A percentile compares a stretch with the other conserved stretches of the same genome.
Conservation (phyloP, 2,888 invertebrate genomes). For the Glaucopsyche alexis region DNA sequence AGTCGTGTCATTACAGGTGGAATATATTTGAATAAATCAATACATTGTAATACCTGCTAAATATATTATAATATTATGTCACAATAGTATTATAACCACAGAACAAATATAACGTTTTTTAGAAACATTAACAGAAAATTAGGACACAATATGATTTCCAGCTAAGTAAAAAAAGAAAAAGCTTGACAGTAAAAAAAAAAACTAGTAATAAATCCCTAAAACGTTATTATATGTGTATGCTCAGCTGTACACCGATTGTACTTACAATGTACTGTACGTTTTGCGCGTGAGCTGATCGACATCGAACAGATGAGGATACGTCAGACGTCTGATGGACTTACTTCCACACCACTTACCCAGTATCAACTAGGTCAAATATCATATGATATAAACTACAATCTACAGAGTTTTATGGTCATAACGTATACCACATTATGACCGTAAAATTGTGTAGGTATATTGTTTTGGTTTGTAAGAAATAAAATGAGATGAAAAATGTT, state of each 20-base stretch:
- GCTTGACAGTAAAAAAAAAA: too few relatives aligned
- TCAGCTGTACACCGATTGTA: neutral
- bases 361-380: neutral
- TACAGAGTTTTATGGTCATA: neutral
- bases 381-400: neutral
- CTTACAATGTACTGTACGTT: neutral
- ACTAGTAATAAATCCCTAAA: too few relatives aligned
- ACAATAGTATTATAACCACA: neutral
- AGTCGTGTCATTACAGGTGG: neutral
- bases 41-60: too few relatives aligned
- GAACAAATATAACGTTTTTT: too few relatives aligned
- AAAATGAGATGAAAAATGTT: too few relatives aligned
- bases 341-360: neutral
- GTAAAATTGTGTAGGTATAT: too few relatives aligned
- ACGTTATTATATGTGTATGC: too few relatives aligned
- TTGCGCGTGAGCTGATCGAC: neutral
- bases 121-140: too few relatives aligned
- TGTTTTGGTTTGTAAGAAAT: too few relatives aligned
- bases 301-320: neutral
- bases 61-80: neutral
- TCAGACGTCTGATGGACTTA: slow-evolving; percentile 6
- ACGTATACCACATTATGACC: neutral
- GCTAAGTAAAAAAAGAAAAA: too few relatives aligned
- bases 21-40: slow-evolving; percentile 6
- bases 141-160: too few relatives aligned